These are phyloP conservation scores for Fundulus diaphanus DNA, from an alignment of 2,797 vertebrate genomes.

Conservation along the genomic window DNA sequence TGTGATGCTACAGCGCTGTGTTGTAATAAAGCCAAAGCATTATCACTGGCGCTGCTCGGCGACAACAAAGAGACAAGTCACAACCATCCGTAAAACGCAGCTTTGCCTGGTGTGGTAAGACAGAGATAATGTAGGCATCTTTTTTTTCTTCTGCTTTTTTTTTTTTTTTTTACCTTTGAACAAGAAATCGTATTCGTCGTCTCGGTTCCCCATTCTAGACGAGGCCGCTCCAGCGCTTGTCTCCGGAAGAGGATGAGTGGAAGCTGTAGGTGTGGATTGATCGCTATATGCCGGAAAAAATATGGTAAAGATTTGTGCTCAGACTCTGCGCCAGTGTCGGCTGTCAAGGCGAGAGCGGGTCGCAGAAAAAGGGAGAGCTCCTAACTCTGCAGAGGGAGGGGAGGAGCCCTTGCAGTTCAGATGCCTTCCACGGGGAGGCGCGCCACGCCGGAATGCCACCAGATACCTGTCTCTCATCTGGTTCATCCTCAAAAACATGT, in stretches of 20 bases:
- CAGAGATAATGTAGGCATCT: conserved; percentile 66
- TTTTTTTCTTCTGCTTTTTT: conserved; percentile 29
- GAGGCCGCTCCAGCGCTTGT: conserved; percentile 73
- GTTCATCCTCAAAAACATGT: not conserved
- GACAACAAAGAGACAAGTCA: conserved; percentile 17
- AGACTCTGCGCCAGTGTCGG: conserved; percentile 80
- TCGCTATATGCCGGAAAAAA: conserved; percentile 47
- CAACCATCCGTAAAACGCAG: conserved; percentile 25
- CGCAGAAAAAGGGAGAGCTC: conserved; percentile 74
- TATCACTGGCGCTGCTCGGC: conserved; percentile 33
- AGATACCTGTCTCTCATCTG: conserved; percentile 23
- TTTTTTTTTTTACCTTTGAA: conserved; percentile 84
- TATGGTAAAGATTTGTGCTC: conserved; percentile 49
- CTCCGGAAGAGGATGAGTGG: conserved; percentile 60
- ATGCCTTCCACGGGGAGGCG: conserved; percentile 64
- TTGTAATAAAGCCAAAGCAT: conserved; percentile 49
- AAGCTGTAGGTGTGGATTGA: conserved; percentile 29
- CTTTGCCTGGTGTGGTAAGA: conserved; percentile 27
- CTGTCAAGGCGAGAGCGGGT: conserved; percentile 80
- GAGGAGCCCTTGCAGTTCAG: conserved; percentile 74
- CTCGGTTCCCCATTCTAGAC: conserved; percentile 87
- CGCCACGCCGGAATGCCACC: conserved; percentile 41
- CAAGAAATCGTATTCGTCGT: conserved; percentile 89
- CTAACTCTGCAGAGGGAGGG: conserved; percentile 82
- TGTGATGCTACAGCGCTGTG: conserved; percentile 62